Conservation (phyloP, 2,888 invertebrate species). For the Drosophila parthenogenetica region DNA sequence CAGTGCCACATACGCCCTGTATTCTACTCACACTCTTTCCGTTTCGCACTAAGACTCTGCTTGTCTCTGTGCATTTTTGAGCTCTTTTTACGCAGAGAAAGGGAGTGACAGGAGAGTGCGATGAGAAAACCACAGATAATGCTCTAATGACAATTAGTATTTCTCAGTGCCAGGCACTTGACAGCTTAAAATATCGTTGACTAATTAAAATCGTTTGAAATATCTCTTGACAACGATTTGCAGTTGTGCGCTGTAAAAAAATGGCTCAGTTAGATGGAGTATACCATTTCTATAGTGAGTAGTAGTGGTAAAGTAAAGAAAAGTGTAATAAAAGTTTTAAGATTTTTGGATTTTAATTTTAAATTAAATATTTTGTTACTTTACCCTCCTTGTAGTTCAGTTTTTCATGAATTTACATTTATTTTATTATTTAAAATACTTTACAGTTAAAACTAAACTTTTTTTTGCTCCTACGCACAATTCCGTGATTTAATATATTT, state of each 20-base stretch:
- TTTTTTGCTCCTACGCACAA: too few relatives aligned
- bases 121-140: conserved; percentile 29
- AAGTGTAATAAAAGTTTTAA: too few relatives aligned
- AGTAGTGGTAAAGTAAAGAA: not conserved
- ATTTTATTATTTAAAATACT: too few relatives aligned
- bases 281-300: not conserved
- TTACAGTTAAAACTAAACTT: too few relatives aligned
- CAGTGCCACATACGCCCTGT: conserved; percentile 19
- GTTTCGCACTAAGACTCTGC: not conserved
- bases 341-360: too few relatives aligned
- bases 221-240: conserved; percentile 44
- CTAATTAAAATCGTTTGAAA: conserved; percentile 40
- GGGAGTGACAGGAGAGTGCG: not conserved
- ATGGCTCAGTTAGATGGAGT: not conserved
- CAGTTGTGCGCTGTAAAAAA: conserved; percentile 30
- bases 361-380: too few relatives aligned
- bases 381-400: too few relatives aligned
- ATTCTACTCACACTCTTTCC: not conserved
- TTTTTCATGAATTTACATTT: too few relatives aligned
- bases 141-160: conserved; percentile 51
- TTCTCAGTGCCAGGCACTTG: conserved; percentile 42
- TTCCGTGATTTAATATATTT: not conserved
- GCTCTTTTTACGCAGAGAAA: not conserved
- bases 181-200: conserved; percentile 57
- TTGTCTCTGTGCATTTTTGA: not conserved